A percentile compares a stretch with the other conserved stretches of the same genome.
Conservation (phyloP, 2,888 invertebrate species). For the Carpatolechia fugitivella region DNA sequence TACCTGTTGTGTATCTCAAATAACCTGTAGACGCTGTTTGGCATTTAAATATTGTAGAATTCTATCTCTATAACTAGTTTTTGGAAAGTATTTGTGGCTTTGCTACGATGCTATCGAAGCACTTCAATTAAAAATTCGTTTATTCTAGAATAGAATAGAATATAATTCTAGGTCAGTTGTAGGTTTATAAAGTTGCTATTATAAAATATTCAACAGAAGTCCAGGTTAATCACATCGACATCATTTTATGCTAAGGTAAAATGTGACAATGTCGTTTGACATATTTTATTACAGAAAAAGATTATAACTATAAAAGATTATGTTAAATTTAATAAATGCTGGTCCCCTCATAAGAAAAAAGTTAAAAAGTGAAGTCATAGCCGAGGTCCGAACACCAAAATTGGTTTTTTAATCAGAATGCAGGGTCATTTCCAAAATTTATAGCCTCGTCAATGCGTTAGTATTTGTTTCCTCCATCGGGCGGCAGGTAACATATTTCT, state of each 20-base stretch:
- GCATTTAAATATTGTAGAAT: conserved; percentile 9
- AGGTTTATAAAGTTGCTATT: too few relatives aligned
- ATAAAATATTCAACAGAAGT: too few relatives aligned
- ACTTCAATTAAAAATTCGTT: too few relatives aligned
- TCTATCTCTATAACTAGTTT: conserved; percentile 10
- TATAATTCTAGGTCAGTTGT: too few relatives aligned
- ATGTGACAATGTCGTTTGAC: conserved; percentile 11
- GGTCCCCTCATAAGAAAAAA: conserved; percentile 27
- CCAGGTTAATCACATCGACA: too few relatives aligned
- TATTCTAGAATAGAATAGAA: too few relatives aligned
- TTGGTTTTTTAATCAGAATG: conserved; percentile 68
- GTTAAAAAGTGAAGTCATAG: conserved; percentile 35
- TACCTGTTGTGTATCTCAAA: not conserved
- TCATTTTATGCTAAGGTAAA: not conserved
- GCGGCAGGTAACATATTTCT: conserved; percentile 68
- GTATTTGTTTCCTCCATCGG: conserved; percentile 65
- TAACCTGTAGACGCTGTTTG: not conserved
- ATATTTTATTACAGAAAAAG: conserved; percentile 15
- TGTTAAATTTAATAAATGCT: conserved; percentile 20
- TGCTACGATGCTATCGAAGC: not conserved
- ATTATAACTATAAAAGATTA: conserved; percentile 18
- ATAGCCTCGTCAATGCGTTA: conserved; percentile 61
- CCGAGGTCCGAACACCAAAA: conserved; percentile 46
- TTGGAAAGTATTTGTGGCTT: not conserved
- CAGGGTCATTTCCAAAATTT: conserved; percentile 63